Conservation (phyloP, 2,113 vertebrate species). For the Charadrius vociferus region DNA sequence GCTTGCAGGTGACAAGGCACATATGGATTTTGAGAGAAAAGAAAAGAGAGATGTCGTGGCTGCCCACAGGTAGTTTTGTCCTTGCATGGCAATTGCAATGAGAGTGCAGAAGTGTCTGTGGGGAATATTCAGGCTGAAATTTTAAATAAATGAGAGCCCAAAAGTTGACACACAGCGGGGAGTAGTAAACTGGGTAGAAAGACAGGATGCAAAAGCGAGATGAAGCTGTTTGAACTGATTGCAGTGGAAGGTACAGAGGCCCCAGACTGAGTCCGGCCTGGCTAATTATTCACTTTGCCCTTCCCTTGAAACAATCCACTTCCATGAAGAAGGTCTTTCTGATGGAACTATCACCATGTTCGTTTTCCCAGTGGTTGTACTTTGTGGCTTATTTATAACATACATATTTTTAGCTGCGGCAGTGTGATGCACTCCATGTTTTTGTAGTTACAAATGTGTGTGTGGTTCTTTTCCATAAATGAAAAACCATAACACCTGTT, state of each 20-base stretch:
- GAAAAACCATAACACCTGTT: background rate
- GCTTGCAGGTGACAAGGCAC: background rate
- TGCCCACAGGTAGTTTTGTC: background rate
- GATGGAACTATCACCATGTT: background rate
- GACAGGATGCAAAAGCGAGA: background rate
- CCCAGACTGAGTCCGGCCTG: background rate
- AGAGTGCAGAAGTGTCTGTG: background rate
- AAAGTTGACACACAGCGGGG: background rate
- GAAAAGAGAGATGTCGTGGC: background rate
- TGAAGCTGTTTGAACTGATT: background rate
- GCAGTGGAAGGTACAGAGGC: background rate
- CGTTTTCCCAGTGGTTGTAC: background rate
- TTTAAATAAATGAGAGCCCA: background rate
- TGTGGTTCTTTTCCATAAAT: background rate
- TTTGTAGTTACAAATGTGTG: background rate
- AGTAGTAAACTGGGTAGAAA: background rate
- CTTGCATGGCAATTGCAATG: background rate
- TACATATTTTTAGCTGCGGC: background rate
- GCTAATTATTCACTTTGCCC: background rate
- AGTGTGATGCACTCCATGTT: background rate
- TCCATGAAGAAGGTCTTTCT: background rate
- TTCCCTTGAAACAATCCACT: background rate
- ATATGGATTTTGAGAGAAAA: background rate
- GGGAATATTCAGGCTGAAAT: background rate
- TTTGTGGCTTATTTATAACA: background rate